Evolutionary conservation across 2,113 vertebrate genomes (phyloP).

Genomic region (Danio rerio): GRCz12tu NC_133177.1:34433001-34433500

Average conservation of each 20-base stretch:
- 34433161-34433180: slow-evolving; percentile 11
- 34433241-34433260: background rate
- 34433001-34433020: background rate
- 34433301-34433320: background rate
- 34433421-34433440: no score
- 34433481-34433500: background rate
- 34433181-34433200: slow-evolving; percentile 6
- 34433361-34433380: background rate
- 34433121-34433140: slow-evolving; percentile 26
- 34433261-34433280: background rate
- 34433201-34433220: background rate
- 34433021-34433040: background rate
- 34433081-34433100: slow-evolving; percentile 1
- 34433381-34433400: background rate
- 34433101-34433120: slow-evolving; percentile 1
- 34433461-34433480: slow-evolving; percentile 14
- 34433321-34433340: background rate
- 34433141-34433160: slow-evolving; percentile 13
- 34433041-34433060: background rate
- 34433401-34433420: no score
- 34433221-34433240: background rate
- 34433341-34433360: background rate
- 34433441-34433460: background rate
- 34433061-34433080: slow-evolving; percentile 9
- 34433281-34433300: background rate